Conservation (phyloP, 1,140 invertebrate species). For the Probaryconus sp. region DNA sequence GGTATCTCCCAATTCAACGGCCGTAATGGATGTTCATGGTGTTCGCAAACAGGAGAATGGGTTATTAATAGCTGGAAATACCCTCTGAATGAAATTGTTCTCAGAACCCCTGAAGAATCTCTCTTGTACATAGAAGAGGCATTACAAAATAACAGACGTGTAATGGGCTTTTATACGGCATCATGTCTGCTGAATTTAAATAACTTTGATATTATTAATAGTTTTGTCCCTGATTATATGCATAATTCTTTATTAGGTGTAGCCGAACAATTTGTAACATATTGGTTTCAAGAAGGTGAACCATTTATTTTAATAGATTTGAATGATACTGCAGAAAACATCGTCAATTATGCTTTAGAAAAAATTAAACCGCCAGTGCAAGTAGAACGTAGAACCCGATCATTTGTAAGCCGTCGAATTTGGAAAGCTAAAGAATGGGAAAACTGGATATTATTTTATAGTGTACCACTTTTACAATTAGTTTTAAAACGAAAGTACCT, state of each 20-base stretch:
- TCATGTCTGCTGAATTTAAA: slow-evolving; percentile 6
- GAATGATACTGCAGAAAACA: background rate
- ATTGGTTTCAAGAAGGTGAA: background rate
- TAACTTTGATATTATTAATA: slow-evolving; percentile 15
- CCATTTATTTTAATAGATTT: background rate
- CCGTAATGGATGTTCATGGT: slow-evolving; percentile 9
- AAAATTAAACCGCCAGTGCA: slow-evolving; percentile 16
- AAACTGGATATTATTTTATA: slow-evolving; percentile 18
- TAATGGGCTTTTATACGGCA: background rate
- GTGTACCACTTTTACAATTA: background rate
- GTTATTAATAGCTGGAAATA: background rate
- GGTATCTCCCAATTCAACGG: slow-evolving; percentile 16
- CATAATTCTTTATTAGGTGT: slow-evolving; percentile 3
- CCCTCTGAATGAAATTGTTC: background rate
- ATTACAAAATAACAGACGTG: background rate
- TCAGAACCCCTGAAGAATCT: background rate
- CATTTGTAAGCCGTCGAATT: background rate
- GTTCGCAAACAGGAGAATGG: background rate
- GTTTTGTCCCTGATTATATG: slow-evolving; percentile 18
- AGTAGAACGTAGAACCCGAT: slow-evolving; percentile 1
- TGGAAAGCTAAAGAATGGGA: slow-evolving; percentile 18
- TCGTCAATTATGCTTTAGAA: background rate
- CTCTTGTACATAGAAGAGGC: background rate
- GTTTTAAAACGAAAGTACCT: slow-evolving; percentile 14
- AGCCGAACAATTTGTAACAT: background rate